These are phyloP conservation scores for Thamnophis sirtalis DNA, from an alignment of 2,113 vertebrate genomes.

Conservation along the genomic window DNA sequence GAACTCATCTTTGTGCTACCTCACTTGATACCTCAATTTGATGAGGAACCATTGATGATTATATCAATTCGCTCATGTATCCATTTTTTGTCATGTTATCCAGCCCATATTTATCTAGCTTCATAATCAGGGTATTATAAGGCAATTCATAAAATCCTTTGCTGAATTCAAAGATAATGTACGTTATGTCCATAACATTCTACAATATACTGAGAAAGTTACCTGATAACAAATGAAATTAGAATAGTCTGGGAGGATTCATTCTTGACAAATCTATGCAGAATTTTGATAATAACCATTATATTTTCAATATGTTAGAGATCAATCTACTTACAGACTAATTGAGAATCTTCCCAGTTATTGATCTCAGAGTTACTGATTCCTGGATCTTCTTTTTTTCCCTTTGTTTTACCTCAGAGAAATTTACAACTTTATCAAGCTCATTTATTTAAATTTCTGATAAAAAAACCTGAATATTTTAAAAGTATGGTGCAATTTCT, in stretches of 20 bases:
- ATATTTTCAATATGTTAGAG: not conserved
- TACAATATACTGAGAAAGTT: not conserved
- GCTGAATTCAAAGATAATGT: not conserved
- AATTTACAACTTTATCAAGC: not conserved
- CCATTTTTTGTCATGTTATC: not conserved
- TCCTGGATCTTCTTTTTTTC: not conserved
- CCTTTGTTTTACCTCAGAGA: not conserved
- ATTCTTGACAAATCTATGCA: not conserved
- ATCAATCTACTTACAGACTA: not conserved
- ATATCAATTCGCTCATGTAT: not conserved
- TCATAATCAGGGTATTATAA: not conserved
- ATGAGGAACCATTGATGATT: not conserved
- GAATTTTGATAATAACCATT: not conserved
- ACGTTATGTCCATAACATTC: not conserved
- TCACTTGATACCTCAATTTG: not conserved
- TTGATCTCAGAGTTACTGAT: not conserved
- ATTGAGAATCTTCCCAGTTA: not conserved
- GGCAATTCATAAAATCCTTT: not conserved
- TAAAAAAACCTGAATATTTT: not conserved
- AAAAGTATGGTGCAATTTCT: not conserved
- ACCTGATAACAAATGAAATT: not conserved
- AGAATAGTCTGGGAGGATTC: not conserved
- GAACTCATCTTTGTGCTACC: not conserved
- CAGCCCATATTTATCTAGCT: not conserved
- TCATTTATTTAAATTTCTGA: not conserved